Percentiles rank a stretch among this genome's conserved stretches.
These are phyloP conservation scores for Campoplex nolae DNA, from an alignment of 2,888 invertebrate genomes.

Conservation along the genomic window DNA sequence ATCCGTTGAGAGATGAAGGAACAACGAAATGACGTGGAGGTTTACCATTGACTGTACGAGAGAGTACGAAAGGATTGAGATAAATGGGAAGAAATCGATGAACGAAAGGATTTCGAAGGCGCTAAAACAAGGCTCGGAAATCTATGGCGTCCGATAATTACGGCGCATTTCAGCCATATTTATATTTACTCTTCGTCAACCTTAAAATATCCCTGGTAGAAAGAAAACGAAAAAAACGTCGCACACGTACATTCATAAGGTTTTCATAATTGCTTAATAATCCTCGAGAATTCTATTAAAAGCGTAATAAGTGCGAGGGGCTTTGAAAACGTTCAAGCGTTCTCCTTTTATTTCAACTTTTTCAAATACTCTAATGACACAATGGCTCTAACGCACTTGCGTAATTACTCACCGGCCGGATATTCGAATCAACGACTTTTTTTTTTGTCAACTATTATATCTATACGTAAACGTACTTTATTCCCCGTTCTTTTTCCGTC, in stretches of 20 bases:
- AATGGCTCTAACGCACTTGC: conserved; percentile 15
- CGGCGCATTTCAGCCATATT: neutral
- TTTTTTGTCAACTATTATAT: neutral
- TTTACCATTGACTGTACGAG: neutral
- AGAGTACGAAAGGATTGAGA: neutral
- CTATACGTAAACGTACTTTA: neutral
- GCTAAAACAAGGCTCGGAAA: neutral
- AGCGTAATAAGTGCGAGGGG: neutral
- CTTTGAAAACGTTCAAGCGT: conserved; percentile 23
- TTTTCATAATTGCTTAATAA: conserved; percentile 19
- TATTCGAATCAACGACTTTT: conserved; percentile 56
- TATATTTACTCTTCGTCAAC: conserved; percentile 8
- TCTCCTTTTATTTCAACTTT: conserved; percentile 10
- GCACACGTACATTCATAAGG: neutral
- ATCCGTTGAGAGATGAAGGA: neutral
- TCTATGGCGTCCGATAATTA: neutral
- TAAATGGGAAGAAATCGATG: neutral
- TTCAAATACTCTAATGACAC: conserved; percentile 35
- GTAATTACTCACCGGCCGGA: conserved; percentile 53
- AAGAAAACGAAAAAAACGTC: neutral
- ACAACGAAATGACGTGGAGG: neutral
- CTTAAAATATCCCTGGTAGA: neutral
- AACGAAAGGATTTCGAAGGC: neutral
- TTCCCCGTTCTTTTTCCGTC: conserved; percentile 42
- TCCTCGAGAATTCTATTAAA: conserved; percentile 14